phyloP scores from a whole-genome alignment of 2,888 invertebrate species.

The Agriopis leucophaearia region DNA sequence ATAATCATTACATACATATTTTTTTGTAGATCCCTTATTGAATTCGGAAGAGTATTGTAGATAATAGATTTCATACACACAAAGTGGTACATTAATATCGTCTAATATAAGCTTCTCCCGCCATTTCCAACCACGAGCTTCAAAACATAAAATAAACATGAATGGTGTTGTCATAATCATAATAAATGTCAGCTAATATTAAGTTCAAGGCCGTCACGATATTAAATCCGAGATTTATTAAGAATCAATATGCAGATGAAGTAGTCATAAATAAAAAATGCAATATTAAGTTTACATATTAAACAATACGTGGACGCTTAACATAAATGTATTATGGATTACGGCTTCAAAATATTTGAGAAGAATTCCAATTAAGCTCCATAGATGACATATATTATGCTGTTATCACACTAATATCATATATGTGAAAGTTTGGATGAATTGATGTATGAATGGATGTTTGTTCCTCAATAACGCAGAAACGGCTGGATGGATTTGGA shows the following conservation, averaged over 20 bases:
- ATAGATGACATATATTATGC: background rate
- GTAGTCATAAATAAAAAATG: constrained; percentile 25
- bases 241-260: constrained; percentile 28
- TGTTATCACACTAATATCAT: too few species aligned
- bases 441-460: too few species aligned
- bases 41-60: too few species aligned
- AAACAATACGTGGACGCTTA: constrained; percentile 5
- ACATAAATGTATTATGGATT: constrained; percentile 21
- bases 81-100: too few species aligned
- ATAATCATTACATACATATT: too few species aligned
- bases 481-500: too few species aligned
- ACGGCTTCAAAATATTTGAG: constrained; percentile 2
- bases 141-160: constrained; percentile 5
- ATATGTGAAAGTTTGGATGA: too few species aligned
- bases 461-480: too few species aligned
- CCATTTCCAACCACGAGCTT: too few species aligned
- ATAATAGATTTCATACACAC: too few species aligned
- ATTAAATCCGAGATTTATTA: constrained; percentile 29
- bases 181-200: constrained; percentile 24
- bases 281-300: constrained; percentile 30
- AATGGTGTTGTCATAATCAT: constrained; percentile 8
- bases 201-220: constrained; percentile 31
- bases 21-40: too few species aligned
- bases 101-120: too few species aligned
- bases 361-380: constrained; percentile 10